Conservation (phyloP, 2,797 vertebrate genomes). For the Pogoniulus pusillus region DNA sequence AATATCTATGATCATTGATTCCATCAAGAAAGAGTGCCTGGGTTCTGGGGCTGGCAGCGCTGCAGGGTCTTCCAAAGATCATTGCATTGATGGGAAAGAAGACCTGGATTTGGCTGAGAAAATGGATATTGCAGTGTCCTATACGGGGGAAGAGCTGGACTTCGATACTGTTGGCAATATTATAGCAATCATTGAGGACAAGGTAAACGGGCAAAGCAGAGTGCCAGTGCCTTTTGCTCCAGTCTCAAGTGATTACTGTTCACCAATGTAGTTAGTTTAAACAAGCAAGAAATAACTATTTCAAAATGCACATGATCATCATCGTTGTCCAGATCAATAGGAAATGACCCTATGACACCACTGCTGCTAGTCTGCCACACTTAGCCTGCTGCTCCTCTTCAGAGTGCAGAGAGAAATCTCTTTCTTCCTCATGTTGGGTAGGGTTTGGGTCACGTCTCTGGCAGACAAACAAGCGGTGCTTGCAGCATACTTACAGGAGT, state of each 20-base stretch:
- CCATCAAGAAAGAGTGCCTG: conserved; percentile 82
- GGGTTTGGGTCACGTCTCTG: not conserved
- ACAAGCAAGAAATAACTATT: not conserved
- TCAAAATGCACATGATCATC: not conserved
- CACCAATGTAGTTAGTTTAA: not conserved
- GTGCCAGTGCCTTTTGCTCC: not conserved
- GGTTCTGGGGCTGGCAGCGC: conserved; percentile 79
- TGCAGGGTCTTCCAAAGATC: conserved; percentile 76
- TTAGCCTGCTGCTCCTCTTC: not conserved
- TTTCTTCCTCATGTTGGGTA: not conserved
- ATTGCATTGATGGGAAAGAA: conserved; percentile 83
- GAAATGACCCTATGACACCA: not conserved
- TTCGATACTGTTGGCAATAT: conserved; percentile 96
- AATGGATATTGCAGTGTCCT: conserved; percentile 88
- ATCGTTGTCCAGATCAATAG: not conserved
- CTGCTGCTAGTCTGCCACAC: not conserved
- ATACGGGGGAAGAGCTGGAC: conserved; percentile 93
- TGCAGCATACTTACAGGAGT: not conserved
- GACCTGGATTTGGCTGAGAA: conserved; percentile 88
- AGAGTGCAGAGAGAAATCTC: not conserved
- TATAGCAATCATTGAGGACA: conserved; percentile 97
- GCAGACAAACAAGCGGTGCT: not conserved
- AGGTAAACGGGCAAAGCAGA: conserved; percentile 77
- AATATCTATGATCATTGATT: conserved; percentile 86
- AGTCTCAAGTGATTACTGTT: not conserved